phyloP scores from a whole-genome alignment of 2,888 invertebrate genomes.

The Cantharis rustica region DNA sequence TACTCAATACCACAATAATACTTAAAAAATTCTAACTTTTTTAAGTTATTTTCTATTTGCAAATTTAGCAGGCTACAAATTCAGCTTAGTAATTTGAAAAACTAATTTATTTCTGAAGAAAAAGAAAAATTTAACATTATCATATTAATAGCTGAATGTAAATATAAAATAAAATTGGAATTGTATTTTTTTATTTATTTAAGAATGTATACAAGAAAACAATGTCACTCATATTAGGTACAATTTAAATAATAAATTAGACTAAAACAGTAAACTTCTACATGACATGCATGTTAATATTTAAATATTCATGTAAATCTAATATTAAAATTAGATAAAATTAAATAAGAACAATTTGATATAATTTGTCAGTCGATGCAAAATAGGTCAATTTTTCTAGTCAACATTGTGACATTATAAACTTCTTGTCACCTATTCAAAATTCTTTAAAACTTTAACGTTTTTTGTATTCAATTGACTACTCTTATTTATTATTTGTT shows the following conservation, averaged over 20 bases:
- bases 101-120: too few relatives aligned
- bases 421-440: background rate
- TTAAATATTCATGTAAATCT: background rate
- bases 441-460: background rate
- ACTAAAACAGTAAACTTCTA: conserved; percentile 4
- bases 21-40: too few relatives aligned
- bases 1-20: too few relatives aligned
- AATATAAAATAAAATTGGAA: background rate
- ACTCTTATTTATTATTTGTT: conserved; percentile 1
- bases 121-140: too few relatives aligned
- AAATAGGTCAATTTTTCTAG: background rate
- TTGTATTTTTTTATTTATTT: background rate
- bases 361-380: conserved; percentile 1
- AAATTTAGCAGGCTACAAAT: too few relatives aligned
- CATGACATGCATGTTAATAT: conserved; percentile 1
- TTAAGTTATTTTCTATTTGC: too few relatives aligned
- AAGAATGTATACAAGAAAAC: conserved; percentile 5
- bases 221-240: background rate
- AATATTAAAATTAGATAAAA: conserved; percentile 3
- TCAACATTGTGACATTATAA: background rate
- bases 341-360: background rate
- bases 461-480: background rate
- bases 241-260: conserved; percentile 2
- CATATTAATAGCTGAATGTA: too few relatives aligned
- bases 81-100: too few relatives aligned